A percentile compares a stretch with the other conserved stretches of the same genome.
phyloP scores from a whole-genome alignment of 2,797 vertebrate genomes.

The Halcyon chelicuti region DNA sequence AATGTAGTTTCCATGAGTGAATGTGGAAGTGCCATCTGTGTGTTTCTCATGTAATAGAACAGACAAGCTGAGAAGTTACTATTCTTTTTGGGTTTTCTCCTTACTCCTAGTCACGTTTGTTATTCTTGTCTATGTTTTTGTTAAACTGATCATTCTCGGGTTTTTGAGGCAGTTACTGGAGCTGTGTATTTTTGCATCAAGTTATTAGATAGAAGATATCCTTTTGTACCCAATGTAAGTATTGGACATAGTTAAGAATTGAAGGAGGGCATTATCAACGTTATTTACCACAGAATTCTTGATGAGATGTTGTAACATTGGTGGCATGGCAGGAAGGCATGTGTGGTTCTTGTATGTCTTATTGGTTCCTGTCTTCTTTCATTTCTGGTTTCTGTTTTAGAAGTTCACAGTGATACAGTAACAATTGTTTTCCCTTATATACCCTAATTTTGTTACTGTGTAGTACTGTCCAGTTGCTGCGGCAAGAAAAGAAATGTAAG shows the following conservation, averaged over 20 bases:
- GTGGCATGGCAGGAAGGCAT: background rate
- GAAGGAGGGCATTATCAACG: background rate
- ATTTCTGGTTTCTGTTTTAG: background rate
- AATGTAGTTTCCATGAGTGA: background rate
- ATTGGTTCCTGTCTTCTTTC: background rate
- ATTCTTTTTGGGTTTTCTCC: background rate
- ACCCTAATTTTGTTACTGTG: background rate
- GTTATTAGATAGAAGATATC: background rate
- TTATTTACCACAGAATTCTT: background rate
- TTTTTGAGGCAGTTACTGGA: background rate
- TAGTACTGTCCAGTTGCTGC: background rate
- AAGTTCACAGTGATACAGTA: background rate
- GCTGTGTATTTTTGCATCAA: background rate
- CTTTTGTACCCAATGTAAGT: background rate
- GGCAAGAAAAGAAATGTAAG: background rate
- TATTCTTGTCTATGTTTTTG: background rate
- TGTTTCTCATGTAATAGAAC: background rate
- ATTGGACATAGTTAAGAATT: background rate
- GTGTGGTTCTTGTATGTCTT: background rate
- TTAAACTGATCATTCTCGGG: background rate
- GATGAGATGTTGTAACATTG: fast-evolving
- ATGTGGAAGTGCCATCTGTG: background rate
- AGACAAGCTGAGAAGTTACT: background rate
- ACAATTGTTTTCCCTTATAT: background rate
- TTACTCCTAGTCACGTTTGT: background rate